A percentile compares a stretch with the other conserved stretches of the same genome.
Conservation (phyloP, 2,888 invertebrate species). For the Epinotia bilunana region DNA sequence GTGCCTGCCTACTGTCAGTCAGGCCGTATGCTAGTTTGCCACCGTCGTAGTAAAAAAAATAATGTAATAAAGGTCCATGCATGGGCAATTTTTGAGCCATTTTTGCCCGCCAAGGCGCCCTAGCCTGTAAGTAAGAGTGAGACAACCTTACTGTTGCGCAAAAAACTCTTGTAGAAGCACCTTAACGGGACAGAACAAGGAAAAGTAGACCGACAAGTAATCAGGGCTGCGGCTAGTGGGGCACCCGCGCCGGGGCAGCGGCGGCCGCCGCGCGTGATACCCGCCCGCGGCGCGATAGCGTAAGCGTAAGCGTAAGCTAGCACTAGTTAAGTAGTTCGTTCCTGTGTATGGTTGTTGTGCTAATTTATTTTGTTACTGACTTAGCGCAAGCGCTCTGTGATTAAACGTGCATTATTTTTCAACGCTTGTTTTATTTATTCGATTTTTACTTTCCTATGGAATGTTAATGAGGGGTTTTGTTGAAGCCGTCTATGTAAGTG, state of each 20-base stretch:
- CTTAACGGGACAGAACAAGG: neutral
- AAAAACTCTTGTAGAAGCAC: no score
- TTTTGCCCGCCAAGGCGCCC: no score
- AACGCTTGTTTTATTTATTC: slow-evolving; percentile 49
- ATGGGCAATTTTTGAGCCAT: no score
- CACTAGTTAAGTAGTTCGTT: slow-evolving; percentile 58
- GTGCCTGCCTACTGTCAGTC: no score
- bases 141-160: no score
- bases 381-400: slow-evolving; percentile 69
- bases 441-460: no score
- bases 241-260: slow-evolving; percentile 24
- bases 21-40: no score
- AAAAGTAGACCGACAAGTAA: neutral
- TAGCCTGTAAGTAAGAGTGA: no score
- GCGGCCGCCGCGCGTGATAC: slow-evolving; percentile 37
- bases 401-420: slow-evolving; percentile 79
- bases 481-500: no score
- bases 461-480: no score
- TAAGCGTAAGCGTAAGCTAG: slow-evolving; percentile 48
- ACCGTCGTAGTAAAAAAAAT: no score
- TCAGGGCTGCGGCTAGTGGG: slow-evolving; percentile 5
- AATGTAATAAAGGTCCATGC: no score
- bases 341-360: slow-evolving; percentile 71
- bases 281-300: slow-evolving; percentile 46
- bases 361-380: slow-evolving; percentile 73